phyloP scores from a whole-genome alignment of 2,888 invertebrate genomes.

The Melieria omissa region DNA sequence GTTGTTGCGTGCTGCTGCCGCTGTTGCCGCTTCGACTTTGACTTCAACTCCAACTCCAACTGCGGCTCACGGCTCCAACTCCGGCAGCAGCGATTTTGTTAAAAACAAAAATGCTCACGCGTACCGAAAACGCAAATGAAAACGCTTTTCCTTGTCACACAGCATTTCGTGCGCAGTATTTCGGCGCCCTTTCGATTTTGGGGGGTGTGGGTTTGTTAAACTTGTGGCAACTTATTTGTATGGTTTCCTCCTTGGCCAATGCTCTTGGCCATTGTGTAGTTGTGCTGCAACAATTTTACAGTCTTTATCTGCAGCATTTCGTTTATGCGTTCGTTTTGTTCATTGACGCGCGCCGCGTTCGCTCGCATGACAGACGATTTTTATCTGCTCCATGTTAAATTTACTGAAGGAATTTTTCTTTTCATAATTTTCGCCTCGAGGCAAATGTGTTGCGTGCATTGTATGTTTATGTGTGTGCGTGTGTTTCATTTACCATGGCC shows the following conservation, averaged over 20 bases:
- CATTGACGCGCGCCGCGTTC: slow-evolving; percentile 32
- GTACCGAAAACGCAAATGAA: slow-evolving; percentile 15
- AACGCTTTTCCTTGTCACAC: not conserved
- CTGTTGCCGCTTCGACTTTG: not conserved
- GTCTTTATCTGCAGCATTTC: slow-evolving; percentile 42
- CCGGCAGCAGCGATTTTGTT: too few relatives aligned
- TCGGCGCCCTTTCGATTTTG: not conserved
- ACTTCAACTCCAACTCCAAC: too few relatives aligned
- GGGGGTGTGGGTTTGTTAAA: slow-evolving; percentile 35
- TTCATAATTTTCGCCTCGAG: slow-evolving; percentile 59
- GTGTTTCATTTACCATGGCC: too few relatives aligned
- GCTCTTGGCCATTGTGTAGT: slow-evolving; percentile 5
- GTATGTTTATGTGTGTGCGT: too few relatives aligned
- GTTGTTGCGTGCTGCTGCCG: not conserved
- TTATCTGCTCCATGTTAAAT: slow-evolving; percentile 59
- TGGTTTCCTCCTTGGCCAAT: not conserved
- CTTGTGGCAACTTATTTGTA: slow-evolving; percentile 16
- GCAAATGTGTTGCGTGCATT: slow-evolving; percentile 50
- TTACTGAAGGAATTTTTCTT: slow-evolving; percentile 49
- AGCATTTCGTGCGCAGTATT: slow-evolving; percentile 15
- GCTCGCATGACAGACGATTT: slow-evolving; percentile 55
- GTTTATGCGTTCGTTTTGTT: slow-evolving; percentile 44
- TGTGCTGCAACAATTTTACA: slow-evolving; percentile 37
- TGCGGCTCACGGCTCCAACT: too few relatives aligned
- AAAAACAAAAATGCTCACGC: not conserved